Conservation (phyloP, 2,888 invertebrate genomes). For the Apotomis capreana region DNA sequence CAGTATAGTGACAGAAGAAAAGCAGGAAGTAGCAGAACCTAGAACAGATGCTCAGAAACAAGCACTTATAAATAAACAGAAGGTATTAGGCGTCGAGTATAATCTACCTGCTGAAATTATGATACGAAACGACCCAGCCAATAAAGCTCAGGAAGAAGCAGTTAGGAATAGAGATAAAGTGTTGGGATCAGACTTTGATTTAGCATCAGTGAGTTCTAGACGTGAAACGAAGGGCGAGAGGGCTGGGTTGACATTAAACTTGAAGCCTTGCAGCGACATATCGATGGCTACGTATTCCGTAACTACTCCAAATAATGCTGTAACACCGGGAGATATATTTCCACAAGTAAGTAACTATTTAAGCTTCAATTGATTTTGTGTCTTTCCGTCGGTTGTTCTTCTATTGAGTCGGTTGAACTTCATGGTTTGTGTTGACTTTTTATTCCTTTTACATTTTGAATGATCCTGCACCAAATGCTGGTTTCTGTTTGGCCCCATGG, state of each 20-base stretch:
- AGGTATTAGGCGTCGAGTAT: conserved; percentile 85
- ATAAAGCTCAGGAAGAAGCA: conserved; percentile 72
- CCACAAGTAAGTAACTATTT: conserved; percentile 61
- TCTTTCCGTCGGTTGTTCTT: too few relatives aligned
- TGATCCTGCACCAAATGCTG: too few relatives aligned
- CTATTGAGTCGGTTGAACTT: too few relatives aligned
- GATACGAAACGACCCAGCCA: conserved; percentile 60
- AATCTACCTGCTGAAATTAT: conserved; percentile 65
- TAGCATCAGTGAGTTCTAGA: conserved; percentile 47
- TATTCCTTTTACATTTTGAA: too few relatives aligned
- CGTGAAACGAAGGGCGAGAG: conserved; percentile 56
- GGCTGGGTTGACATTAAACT: conserved; percentile 68
- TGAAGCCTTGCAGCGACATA: conserved; percentile 67
- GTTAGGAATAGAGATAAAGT: conserved; percentile 63
- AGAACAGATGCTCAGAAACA: conserved; percentile 81
- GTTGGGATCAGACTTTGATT: conserved; percentile 59
- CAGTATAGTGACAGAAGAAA: too few relatives aligned
- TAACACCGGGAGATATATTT: conserved; percentile 75
- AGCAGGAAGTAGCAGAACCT: conserved; percentile 50
- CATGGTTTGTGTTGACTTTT: too few relatives aligned
- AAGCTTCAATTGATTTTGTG: too few relatives aligned
- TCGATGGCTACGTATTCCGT: conserved; percentile 44
- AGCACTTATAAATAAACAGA: conserved; percentile 84
- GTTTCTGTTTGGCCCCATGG: too few relatives aligned
- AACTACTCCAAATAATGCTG: conserved; percentile 58